Evolutionary conservation across 2,888 invertebrate genomes (phyloP), one percentile per base, ranked within the genome.

Genomic region (Drosophila phalerata): DNA sequence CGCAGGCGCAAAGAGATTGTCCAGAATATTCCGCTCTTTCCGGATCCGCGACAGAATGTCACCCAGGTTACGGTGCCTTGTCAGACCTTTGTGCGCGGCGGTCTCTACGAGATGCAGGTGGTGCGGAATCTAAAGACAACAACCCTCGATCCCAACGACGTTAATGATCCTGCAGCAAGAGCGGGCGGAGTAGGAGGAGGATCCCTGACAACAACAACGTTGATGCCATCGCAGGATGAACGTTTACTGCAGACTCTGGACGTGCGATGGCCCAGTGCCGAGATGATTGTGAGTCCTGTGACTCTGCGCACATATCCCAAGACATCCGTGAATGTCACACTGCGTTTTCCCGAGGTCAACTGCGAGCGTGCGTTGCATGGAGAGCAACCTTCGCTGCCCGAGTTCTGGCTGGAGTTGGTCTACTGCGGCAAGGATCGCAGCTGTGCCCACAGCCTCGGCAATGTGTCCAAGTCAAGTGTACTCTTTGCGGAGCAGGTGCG

Each of bases 291-390:
- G 52, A 96, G 95, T 63, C 96, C 96, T 4, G 96, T 96, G 84
- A 95, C 95, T 81, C 95, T 97, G 57, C 95, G 95, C 85, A 97
- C 97, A 51, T 97, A 97, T 92, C 97, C 97, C 5, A 95, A 95
- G 89, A 93, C 94, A 68, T 95, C 96, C 30, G 96, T 97, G 73
- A 95, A 94, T 78, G 96, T 96, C 0, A 95, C 95, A 4, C 90
- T 97, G 75, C 95, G 96, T 90, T 97, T 97, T 90, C 95, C 95
- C 8, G 95, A 95, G 55, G 95, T 95, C 5, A 94, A 95, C 71
- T 97, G 96, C 90, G 89, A 92, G 42, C 85, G 85, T 32, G 92
- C 93, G 11, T 85, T 89, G 63, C 75, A 89, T 17, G 77, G 77
- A 10, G 93, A 93, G 25, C 82, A 81, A 62, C 76, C 91, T 5